Conservation (phyloP, 64 coral and sea anemone species). For the Orbicella faveolata region DNA sequence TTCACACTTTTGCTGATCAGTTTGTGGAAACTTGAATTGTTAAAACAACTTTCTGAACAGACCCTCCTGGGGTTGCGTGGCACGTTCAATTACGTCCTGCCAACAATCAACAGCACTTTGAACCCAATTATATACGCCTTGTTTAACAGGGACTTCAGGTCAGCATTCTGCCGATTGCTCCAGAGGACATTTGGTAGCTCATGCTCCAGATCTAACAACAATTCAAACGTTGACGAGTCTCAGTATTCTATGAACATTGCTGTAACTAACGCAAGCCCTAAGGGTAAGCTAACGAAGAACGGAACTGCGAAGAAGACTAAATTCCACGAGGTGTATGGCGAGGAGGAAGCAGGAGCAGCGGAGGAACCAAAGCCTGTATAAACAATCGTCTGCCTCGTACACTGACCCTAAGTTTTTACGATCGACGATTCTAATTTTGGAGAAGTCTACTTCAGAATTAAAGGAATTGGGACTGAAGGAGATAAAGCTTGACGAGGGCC, state of each 20-base stretch:
- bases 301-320: background rate
- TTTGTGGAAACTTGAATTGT: conserved; percentile 36
- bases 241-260: background rate
- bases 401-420: background rate
- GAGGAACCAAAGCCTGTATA: conserved; percentile 1
- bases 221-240: background rate
- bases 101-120: conserved; percentile 69
- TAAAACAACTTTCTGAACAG: background rate
- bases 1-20: conserved; percentile 55
- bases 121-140: conserved; percentile 93
- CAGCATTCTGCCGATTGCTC: conserved; percentile 50
- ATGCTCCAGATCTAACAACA: background rate
- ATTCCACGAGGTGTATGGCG: conserved; percentile 14
- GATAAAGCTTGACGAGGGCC: too few relatives aligned
- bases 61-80: conserved; percentile 9
- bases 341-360: background rate
- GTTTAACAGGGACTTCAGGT: conserved; percentile 72
- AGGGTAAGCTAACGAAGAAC: background rate
- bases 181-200: conserved; percentile 2
- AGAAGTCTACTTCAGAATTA: too few relatives aligned
- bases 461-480: too few relatives aligned
- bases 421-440: too few relatives aligned
- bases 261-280: background rate
- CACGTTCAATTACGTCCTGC: conserved; percentile 71
- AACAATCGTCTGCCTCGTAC: background rate